Evolutionary conservation across 2,797 vertebrate genomes (phyloP).

Genomic region (Oophaga sylvatica): DNA sequence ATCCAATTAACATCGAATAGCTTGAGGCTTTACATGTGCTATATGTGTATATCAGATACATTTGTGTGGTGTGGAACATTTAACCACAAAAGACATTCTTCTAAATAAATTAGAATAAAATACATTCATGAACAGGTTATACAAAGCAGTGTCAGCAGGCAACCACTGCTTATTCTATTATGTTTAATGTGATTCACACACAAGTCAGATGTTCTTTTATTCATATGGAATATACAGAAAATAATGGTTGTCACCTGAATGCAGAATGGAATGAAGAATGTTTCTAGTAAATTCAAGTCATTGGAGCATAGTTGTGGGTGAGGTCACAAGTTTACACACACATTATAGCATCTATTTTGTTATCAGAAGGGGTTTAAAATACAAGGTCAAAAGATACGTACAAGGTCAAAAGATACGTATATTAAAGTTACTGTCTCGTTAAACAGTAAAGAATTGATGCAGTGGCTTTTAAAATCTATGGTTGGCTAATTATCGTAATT

Average conservation of each 20-base stretch:
- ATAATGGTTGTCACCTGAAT: background rate
- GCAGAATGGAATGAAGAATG: background rate
- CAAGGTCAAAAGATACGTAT: background rate
- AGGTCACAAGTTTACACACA: background rate
- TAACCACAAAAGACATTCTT: slow-evolving; percentile 17
- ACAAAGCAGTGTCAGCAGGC: background rate
- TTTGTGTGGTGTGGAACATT: slow-evolving; percentile 9
- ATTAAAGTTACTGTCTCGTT: too few species aligned
- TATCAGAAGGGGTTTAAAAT: background rate
- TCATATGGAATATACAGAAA: background rate
- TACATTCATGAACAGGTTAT: background rate
- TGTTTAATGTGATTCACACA: background rate
- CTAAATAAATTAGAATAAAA: background rate
- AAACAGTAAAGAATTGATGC: too few species aligned
- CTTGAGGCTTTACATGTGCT: slow-evolving; percentile 32
- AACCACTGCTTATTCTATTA: slow-evolving; percentile 3
- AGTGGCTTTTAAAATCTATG: too few species aligned
- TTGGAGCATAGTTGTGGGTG: background rate
- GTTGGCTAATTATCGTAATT: too few species aligned
- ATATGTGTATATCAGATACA: slow-evolving; percentile 37
- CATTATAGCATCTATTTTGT: background rate
- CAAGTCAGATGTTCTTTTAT: background rate
- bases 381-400: background rate
- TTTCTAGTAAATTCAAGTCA: background rate
- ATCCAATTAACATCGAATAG: slow-evolving; percentile 34